These are phyloP conservation scores for Amblyraja radiata DNA, from an alignment of 2,797 vertebrate species.

Conservation along the genomic window DNA sequence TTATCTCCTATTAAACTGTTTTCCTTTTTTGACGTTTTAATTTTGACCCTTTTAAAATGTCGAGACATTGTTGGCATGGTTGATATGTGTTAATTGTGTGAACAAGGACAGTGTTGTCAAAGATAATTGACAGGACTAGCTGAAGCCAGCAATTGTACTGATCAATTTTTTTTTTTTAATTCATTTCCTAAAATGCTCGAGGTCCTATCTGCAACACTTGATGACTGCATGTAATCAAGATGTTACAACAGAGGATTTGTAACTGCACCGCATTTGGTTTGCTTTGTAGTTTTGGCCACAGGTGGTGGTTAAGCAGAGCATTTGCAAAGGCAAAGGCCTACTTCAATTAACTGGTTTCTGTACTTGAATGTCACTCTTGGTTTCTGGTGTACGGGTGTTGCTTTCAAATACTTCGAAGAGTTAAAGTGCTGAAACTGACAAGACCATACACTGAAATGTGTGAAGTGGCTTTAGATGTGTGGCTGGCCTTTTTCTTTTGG, in stretches of 20 bases:
- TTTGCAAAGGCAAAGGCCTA: neutral
- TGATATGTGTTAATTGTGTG: too few relatives aligned
- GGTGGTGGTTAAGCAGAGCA: neutral
- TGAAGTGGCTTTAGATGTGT: too few relatives aligned
- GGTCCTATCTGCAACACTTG: neutral
- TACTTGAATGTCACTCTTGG: neutral
- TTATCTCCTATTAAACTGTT: neutral
- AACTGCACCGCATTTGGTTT: neutral
- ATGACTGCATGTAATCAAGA: neutral
- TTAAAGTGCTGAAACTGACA: too few relatives aligned
- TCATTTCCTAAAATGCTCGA: neutral
- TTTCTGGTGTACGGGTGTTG: neutral
- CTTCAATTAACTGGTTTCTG: neutral
- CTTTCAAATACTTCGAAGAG: too few relatives aligned
- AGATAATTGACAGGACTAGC: neutral
- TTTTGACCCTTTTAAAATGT: neutral
- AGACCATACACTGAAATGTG: too few relatives aligned
- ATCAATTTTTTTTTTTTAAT: neutral
- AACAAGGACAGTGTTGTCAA: neutral
- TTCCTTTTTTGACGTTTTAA: neutral
- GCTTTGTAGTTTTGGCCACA: neutral
- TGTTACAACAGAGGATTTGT: neutral
- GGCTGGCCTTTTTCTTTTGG: too few relatives aligned
- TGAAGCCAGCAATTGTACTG: neutral
- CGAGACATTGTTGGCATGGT: too few relatives aligned